Percentiles rank a stretch among this genome's conserved stretches.
These are phyloP conservation scores for Mesochorus sp. DNA, from an alignment of 2,888 invertebrate species.

Conservation along the genomic window DNA sequence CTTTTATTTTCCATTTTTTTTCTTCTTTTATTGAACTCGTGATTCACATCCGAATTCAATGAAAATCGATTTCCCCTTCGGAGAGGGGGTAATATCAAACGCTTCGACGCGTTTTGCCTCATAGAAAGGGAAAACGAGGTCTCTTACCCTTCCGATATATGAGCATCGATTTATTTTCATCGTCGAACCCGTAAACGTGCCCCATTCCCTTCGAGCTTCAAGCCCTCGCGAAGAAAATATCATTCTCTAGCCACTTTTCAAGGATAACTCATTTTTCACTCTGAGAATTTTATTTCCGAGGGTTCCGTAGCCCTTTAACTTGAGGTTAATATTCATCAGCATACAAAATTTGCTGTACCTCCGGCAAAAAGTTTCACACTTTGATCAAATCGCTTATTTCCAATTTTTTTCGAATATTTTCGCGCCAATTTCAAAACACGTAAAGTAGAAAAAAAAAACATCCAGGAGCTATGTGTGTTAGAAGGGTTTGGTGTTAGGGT, in stretches of 20 bases:
- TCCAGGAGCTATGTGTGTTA: too few relatives aligned
- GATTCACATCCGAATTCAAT: background rate
- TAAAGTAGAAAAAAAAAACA: too few relatives aligned
- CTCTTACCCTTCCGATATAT: background rate
- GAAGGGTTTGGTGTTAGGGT: too few relatives aligned
- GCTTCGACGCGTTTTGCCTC: background rate
- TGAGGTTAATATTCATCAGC: background rate
- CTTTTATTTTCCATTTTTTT: too few relatives aligned
- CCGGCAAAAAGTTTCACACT: too few relatives aligned
- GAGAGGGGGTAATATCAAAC: background rate
- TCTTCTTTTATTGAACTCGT: too few relatives aligned
- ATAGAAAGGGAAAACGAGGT: background rate
- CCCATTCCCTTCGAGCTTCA: background rate
- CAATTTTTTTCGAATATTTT: too few relatives aligned
- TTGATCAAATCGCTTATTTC: too few relatives aligned
- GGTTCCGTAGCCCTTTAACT: background rate
- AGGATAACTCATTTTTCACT: background rate
- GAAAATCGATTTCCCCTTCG: slow-evolving; percentile 1
- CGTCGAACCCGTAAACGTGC: slow-evolving; percentile 41
- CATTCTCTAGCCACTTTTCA: background rate
- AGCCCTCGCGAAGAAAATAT: background rate
- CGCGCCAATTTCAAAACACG: too few relatives aligned
- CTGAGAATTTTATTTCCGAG: background rate
- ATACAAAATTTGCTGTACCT: too few relatives aligned
- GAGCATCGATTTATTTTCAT: slow-evolving; percentile 61